Evolutionary conservation across 2,797 vertebrate species (phyloP).

Genomic region (Tolypeutes matacus): DNA sequence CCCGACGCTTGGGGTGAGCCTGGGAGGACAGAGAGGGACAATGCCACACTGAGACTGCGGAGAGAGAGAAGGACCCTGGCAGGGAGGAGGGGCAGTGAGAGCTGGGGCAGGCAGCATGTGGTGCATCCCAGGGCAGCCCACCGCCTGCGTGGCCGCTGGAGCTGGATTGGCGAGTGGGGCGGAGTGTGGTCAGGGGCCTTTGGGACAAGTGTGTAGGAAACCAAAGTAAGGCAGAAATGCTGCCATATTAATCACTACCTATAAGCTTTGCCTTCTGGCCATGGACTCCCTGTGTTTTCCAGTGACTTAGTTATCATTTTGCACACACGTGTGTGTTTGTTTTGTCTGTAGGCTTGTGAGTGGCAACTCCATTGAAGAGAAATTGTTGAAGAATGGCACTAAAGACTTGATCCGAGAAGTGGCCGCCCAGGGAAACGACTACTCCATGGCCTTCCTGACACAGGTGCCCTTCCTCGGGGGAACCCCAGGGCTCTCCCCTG

Average conservation of each 20-base stretch:
- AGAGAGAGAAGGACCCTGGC: not conserved
- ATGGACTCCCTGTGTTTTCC: not conserved
- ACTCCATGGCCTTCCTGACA: conserved; percentile 94
- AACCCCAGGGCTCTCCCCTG: no score
- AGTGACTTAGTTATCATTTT: not conserved
- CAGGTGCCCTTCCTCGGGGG: conserved; percentile 88
- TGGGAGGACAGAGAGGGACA: not conserved
- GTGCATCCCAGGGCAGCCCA: no score
- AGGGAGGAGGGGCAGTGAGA: not conserved
- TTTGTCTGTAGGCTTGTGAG: conserved; percentile 91
- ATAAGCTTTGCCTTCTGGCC: not conserved
- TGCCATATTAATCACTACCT: not conserved
- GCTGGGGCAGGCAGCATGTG: no score
- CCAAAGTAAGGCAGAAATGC: no score
- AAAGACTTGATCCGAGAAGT: conserved; percentile 96
- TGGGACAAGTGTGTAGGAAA: no score
- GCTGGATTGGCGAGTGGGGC: no score
- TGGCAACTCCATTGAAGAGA: conserved; percentile 95
- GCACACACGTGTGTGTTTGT: fast-evolving
- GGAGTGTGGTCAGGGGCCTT: no score
- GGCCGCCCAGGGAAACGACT: conserved; percentile 95
- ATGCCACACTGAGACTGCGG: not conserved
- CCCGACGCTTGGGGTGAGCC: not conserved
- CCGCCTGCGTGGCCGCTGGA: no score
- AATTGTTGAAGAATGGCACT: conserved; percentile 94